These are phyloP conservation scores for Sialia sialis DNA, from an alignment of 2,113 vertebrate species.

Conservation along the genomic window DNA sequence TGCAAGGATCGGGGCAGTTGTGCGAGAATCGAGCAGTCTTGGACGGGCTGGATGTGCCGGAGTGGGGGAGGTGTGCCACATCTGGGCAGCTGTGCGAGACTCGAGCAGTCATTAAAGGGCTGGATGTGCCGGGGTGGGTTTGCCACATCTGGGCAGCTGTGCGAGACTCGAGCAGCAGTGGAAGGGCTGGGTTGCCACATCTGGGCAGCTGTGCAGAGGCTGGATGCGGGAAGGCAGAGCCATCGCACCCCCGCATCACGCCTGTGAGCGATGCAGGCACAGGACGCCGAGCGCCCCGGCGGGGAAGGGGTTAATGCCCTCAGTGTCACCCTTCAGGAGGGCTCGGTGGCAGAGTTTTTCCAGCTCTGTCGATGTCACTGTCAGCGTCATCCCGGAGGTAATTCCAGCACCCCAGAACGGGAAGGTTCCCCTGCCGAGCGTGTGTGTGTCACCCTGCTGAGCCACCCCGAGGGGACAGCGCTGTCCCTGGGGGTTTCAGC, in stretches of 20 bases:
- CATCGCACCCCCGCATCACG: fast-evolving
- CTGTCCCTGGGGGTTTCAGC: fast-evolving
- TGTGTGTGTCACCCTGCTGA: neutral
- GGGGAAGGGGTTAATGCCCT: neutral
- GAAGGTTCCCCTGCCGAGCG: neutral
- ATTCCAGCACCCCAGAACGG: neutral
- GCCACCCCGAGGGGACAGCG: neutral
- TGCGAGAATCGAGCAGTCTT: no score
- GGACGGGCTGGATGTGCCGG: no score
- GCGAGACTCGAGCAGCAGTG: no score
- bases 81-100: no score
- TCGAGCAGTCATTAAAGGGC: no score
- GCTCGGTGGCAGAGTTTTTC: neutral
- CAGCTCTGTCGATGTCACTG: neutral
- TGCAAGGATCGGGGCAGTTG: neutral
- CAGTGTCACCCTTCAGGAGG: neutral
- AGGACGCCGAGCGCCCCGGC: fast-evolving
- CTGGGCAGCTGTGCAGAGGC: neutral
- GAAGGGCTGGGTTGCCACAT: no score
- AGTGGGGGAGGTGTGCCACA: no score
- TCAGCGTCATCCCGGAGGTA: neutral
- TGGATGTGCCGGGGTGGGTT: no score
- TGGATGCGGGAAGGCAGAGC: neutral
- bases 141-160: no score
- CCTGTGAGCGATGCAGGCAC: fast-evolving